A percentile compares a stretch with the other conserved stretches of the same genome.
Evolutionary conservation across 2,888 invertebrate genomes (phyloP).

Genomic region (Agrenia bidenticulata): DNA sequence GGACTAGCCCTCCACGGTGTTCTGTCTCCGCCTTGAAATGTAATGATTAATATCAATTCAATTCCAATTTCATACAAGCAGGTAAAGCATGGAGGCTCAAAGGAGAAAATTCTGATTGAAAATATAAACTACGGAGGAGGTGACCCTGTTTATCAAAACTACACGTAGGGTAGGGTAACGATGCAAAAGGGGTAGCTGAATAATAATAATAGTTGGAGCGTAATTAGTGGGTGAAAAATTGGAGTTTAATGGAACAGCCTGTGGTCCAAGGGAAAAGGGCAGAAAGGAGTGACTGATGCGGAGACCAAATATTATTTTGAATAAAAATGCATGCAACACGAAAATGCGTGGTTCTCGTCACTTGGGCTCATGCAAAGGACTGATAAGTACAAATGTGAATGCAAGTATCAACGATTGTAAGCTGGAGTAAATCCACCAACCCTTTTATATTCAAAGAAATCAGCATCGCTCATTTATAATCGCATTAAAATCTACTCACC

Average conservation of each 20-base stretch:
- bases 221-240: constrained; percentile 29
- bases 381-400: background rate
- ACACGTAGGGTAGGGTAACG: too few species aligned
- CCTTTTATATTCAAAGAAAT: constrained; percentile 1
- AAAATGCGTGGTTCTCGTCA: background rate
- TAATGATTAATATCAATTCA: too few species aligned
- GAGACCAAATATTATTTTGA: background rate
- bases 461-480: constrained; percentile 30
- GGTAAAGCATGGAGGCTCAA: too few species aligned
- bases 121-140: too few species aligned
- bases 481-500: constrained; percentile 29
- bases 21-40: too few species aligned
- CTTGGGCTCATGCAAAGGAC: constrained; percentile 1
- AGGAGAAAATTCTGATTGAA: too few species aligned
- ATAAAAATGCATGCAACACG: constrained; percentile 18
- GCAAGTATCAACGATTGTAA: background rate
- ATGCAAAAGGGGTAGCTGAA: background rate
- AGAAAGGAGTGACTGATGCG: background rate
- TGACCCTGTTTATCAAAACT: too few species aligned
- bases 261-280: background rate
- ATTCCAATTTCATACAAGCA: too few species aligned
- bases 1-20: too few species aligned
- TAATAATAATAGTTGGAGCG: background rate
- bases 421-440: background rate
- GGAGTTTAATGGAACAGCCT: constrained; percentile 26